Base-by-base conservation (phyloP, 2,797 vertebrate species). In the Agapornis canus region DNA sequence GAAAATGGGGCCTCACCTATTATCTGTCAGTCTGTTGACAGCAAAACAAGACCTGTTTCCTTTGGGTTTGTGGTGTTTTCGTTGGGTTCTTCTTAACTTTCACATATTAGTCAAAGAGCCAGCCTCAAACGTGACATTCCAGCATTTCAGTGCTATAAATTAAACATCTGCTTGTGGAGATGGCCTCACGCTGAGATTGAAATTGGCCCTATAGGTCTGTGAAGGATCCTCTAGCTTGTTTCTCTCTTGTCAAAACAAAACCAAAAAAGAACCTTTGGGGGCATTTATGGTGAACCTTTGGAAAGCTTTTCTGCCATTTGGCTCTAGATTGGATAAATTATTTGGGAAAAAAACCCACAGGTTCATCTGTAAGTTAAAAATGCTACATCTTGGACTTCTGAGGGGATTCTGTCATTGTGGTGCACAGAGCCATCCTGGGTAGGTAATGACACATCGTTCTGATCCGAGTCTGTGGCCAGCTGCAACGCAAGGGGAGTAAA, bases 31-130 rank as follows among this genome's bases (percentile, higher is more conserved):
- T 72, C 65, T 94, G 86, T 75, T 95, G 92, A 95, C 81, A 95
- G 89, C 51, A 95, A 96, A 93, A 90, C 78, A 87, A 80, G 60
- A n/a, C 71, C 90, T 92, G 49, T 86, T 95, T 96, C 91, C 77
- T 95, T 86, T 90, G 85, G 27, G 48, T 75, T 85, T 68, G 31
- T 42, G 68, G 57, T 91, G 47, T 90, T 95, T 92, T 76, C n/a
- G 11, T 90, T 90, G 82, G n/a, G 47, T 51, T 91, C 69, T 80
- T 73, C 61, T 83, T 80, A 85, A 31, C 57, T 88, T 89, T 95
- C 72, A 75, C 45, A 22, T 43, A 81, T 75, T 76, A 80, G 0
- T 85, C 80, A 64, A 78, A 91, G 45, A 87, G 25, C 19, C 25
- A 83, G 29, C 39, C 79, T 90, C 80, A 77, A 69, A 63, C 0